phyloP scores from a whole-genome alignment of 2,113 vertebrate genomes.

The Aegotheles bennettii region DNA sequence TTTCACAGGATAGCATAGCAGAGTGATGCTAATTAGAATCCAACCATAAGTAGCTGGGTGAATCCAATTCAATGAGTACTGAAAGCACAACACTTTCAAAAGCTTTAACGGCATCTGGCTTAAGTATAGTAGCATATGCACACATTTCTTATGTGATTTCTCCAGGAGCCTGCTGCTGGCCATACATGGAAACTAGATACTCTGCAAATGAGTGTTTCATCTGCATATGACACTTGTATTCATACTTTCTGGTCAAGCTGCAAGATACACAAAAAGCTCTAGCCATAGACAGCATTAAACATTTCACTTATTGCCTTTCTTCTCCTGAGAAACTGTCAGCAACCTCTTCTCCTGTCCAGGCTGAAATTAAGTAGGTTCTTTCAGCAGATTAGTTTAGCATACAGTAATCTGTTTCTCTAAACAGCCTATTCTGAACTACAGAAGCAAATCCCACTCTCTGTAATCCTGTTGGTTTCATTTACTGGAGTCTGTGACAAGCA shows the following conservation, averaged over 20 bases:
- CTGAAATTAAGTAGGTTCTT: background rate
- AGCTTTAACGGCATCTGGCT: background rate
- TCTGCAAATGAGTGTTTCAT: background rate
- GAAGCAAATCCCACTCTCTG: background rate
- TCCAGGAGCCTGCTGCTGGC: background rate
- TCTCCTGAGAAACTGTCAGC: background rate
- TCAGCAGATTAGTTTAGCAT: background rate
- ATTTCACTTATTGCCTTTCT: background rate
- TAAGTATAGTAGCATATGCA: background rate
- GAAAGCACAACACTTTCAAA: background rate
- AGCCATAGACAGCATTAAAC: background rate
- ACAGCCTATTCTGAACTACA: background rate
- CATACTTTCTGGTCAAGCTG: background rate
- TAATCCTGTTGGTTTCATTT: background rate
- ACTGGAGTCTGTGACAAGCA: background rate
- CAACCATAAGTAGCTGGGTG: background rate
- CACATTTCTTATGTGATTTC: background rate
- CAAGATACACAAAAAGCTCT: background rate
- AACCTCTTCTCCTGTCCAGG: background rate
- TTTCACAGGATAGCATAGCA: no score
- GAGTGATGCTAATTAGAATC: background rate
- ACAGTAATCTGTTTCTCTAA: background rate
- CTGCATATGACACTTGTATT: fast-evolving
- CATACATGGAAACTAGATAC: background rate
- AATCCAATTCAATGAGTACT: background rate